Conservation (phyloP, 2,888 invertebrate genomes). For the Zaprionus lineosus region DNA sequence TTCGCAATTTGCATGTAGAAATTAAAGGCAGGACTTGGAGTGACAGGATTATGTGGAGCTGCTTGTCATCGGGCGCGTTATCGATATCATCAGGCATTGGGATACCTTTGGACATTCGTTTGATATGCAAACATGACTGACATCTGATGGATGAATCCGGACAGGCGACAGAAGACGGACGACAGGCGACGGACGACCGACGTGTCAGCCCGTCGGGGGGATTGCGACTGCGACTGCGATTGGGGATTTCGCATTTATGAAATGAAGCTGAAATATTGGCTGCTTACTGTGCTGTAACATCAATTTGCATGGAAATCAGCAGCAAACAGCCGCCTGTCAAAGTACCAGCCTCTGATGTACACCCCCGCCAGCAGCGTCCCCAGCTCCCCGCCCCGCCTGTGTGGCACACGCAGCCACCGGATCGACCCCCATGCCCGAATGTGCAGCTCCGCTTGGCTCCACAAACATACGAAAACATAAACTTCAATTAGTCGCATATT, state of each 20-base stretch:
- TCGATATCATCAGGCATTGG: slow-evolving; percentile 24
- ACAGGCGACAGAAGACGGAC: neutral
- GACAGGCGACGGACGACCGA: neutral
- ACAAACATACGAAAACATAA: slow-evolving; percentile 39
- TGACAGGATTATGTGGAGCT: slow-evolving; percentile 2
- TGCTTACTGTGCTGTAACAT: slow-evolving; percentile 74
- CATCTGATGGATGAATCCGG: slow-evolving; percentile 41
- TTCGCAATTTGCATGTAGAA: slow-evolving; percentile 50
- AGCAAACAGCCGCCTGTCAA: slow-evolving; percentile 50
- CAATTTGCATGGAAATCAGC: slow-evolving; percentile 72
- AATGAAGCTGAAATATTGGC: slow-evolving; percentile 73
- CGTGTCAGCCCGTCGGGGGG: slow-evolving; percentile 21
- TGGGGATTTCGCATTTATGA: slow-evolving; percentile 65
- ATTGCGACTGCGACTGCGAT: slow-evolving; percentile 48
- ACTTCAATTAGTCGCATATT: slow-evolving; percentile 61
- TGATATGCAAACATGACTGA: slow-evolving; percentile 69
- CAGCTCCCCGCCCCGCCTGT: neutral
- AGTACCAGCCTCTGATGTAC: slow-evolving; percentile 26
- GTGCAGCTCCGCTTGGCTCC: neutral
- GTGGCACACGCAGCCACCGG: too few relatives aligned
- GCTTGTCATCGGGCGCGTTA: slow-evolving; percentile 23
- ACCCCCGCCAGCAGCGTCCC: neutral
- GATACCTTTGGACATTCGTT: slow-evolving; percentile 33
- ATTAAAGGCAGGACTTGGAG: slow-evolving; percentile 43
- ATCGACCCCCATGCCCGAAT: too few relatives aligned